Evolutionary conservation across 2,888 invertebrate genomes (phyloP).

Genomic region (Camponotus fellah): DNA sequence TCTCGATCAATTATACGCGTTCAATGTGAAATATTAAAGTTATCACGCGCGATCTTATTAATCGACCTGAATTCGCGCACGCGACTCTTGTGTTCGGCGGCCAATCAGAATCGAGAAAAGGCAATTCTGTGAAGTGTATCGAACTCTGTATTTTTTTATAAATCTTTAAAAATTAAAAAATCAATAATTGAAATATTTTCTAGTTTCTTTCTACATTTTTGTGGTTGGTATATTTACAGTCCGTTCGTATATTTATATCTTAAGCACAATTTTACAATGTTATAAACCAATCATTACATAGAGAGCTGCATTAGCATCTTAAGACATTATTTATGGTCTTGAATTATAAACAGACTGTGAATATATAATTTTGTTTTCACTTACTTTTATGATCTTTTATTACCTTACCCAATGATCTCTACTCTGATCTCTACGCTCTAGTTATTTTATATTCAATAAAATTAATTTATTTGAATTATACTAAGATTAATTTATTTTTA

Average conservation of each 20-base stretch:
- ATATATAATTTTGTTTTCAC: not conserved
- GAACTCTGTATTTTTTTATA: not conserved
- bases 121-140: not conserved
- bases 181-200: not conserved
- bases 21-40: not conserved
- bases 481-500: not conserved
- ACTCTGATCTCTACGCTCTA: not conserved
- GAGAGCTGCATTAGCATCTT: no score
- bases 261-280: no score
- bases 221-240: no score
- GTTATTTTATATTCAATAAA: not conserved
- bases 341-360: no score
- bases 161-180: not conserved
- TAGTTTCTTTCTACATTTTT: not conserved
- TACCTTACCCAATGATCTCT: not conserved
- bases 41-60: not conserved
- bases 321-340: no score
- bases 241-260: no score
- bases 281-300: no score
- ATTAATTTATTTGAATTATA: not conserved
- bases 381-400: not conserved
- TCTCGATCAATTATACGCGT: not conserved
- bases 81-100: not conserved
- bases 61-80: slow-evolving; percentile 21
- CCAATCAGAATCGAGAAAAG: not conserved